Conservation (phyloP, 2,888 invertebrate genomes). For the Galerucella calmariensis region DNA sequence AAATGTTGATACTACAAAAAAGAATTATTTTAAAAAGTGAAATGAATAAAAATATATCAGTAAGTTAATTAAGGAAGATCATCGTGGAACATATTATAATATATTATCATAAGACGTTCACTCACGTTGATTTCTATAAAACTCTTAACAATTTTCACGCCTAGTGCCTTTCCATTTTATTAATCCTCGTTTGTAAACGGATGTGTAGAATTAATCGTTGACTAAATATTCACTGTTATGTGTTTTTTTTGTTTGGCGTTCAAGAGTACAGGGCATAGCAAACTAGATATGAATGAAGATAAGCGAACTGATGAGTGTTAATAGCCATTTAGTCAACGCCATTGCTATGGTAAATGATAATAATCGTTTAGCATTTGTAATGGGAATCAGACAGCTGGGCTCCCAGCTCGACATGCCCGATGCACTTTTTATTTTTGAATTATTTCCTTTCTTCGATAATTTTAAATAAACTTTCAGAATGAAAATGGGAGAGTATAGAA, state of each 20-base stretch:
- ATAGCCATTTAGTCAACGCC: slow-evolving; percentile 58
- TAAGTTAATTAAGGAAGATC: too few relatives aligned
- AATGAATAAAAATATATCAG: too few relatives aligned
- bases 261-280: slow-evolving; percentile 38
- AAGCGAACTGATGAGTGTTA: slow-evolving; percentile 51
- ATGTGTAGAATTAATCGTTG: slow-evolving; percentile 43
- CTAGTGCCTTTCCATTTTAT: slow-evolving; percentile 8
- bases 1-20: too few relatives aligned
- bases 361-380: slow-evolving; percentile 60
- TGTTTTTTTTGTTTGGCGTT: slow-evolving; percentile 18
- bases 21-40: too few relatives aligned
- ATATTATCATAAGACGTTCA: not conserved
- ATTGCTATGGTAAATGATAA: slow-evolving; percentile 48
- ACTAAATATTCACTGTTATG: slow-evolving; percentile 39
- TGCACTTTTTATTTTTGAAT: not conserved
- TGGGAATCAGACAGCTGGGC: slow-evolving; percentile 48
- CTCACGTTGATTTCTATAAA: slow-evolving; percentile 10
- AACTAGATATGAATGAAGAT: slow-evolving; percentile 43
- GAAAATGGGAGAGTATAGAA: too few relatives aligned
- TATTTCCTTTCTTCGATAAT: too few relatives aligned
- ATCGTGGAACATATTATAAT: too few relatives aligned
- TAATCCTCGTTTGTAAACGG: slow-evolving; percentile 29
- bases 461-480: too few relatives aligned
- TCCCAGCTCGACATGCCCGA: not conserved
- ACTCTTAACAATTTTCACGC: slow-evolving; percentile 18